Percentiles rank a stretch among this genome's conserved stretches.
Evolutionary conservation across 2,888 invertebrate genomes (phyloP).

Genomic region (Lasius platythorax): DNA sequence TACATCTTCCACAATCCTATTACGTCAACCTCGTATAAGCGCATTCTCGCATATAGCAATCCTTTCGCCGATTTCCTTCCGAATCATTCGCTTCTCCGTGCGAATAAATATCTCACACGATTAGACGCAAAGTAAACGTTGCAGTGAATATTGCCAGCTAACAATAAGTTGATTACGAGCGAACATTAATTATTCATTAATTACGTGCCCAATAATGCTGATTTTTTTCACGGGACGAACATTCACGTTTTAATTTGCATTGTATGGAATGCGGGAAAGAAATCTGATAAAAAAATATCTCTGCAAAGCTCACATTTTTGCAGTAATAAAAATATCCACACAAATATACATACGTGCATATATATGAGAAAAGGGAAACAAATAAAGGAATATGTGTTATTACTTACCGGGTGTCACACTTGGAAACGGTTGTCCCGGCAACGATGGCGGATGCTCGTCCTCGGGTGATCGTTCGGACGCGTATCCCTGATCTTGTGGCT

Average conservation of each 20-base stretch:
- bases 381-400: not conserved
- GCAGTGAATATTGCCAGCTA: constrained; percentile 22
- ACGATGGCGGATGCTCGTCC: constrained; percentile 91
- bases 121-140: constrained; percentile 3
- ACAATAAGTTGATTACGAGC: constrained; percentile 29
- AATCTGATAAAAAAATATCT: not conserved
- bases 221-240: constrained; percentile 4
- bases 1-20: constrained; percentile 67
- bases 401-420: constrained; percentile 90
- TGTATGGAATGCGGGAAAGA: not conserved
- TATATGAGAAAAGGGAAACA: not conserved
- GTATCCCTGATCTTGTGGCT: constrained; percentile 90
- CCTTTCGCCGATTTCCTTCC: not conserved
- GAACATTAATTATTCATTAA: constrained; percentile 38
- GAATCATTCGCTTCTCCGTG: not conserved
- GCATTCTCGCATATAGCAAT: not conserved
- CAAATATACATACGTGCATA: not conserved
- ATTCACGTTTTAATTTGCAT: constrained; percentile 17
- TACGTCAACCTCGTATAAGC: constrained; percentile 48
- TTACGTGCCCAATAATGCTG: constrained; percentile 10
- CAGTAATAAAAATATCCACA: not conserved
- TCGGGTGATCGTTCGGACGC: constrained; percentile 92
- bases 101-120: constrained; percentile 14
- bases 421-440: constrained; percentile 88
- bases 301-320: not conserved